Evolutionary conservation across 2,888 invertebrate genomes (phyloP).

Genomic region (Euproctis similis): DNA sequence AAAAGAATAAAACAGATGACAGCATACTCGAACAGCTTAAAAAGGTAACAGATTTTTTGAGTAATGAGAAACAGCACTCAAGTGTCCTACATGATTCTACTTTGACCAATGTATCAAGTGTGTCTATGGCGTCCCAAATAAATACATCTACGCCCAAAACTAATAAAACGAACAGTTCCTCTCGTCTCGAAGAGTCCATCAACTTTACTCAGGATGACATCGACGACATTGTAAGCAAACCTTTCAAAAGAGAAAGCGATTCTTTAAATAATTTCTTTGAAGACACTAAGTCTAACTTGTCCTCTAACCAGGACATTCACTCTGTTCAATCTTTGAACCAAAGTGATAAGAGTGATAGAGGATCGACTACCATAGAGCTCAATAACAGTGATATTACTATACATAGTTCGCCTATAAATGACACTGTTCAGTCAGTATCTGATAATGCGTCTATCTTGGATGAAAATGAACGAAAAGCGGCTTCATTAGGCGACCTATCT

Average conservation of each 20-base stretch:
- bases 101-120: conserved; percentile 23
- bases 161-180: conserved; percentile 50
- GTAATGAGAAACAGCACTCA: conserved; percentile 59
- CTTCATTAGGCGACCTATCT: conserved; percentile 86
- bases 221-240: conserved; percentile 70
- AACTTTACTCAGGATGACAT: conserved; percentile 70
- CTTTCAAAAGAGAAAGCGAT: conserved; percentile 66
- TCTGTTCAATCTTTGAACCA: conserved; percentile 63
- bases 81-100: conserved; percentile 48
- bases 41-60: conserved; percentile 57
- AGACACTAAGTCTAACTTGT: conserved; percentile 64
- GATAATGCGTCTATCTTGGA: conserved; percentile 68
- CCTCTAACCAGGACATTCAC: conserved; percentile 62
- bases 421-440: conserved; percentile 53
- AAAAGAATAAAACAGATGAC: conserved; percentile 67
- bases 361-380: conserved; percentile 81
- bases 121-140: conserved; percentile 35
- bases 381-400: conserved; percentile 85
- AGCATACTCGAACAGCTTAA: conserved; percentile 63
- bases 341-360: conserved; percentile 69
- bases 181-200: conserved; percentile 57
- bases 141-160: conserved; percentile 71
- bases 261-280: conserved; percentile 65
- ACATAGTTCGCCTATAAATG: conserved; percentile 79
- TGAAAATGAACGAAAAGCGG: conserved; percentile 82